Evolutionary conservation across 1,140 invertebrate species (phyloP).

Genomic region (Tribolium madens): DNA sequence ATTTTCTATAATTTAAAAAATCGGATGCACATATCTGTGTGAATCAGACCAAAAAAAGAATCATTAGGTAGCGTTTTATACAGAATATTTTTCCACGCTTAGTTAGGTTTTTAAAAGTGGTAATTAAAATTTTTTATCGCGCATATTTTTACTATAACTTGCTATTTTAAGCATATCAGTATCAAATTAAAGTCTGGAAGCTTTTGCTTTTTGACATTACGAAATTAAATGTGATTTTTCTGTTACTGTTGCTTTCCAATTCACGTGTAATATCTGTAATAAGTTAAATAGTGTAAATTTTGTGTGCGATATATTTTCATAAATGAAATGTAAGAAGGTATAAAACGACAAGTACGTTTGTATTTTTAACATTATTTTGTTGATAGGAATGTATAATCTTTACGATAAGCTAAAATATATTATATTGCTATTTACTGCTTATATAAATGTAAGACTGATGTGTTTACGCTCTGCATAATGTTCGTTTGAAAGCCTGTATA

Average conservation of each 20-base stretch:
- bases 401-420: slow-evolving; percentile 52
- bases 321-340: slow-evolving; percentile 48
- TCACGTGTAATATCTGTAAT: slow-evolving; percentile 21
- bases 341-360: slow-evolving; percentile 49
- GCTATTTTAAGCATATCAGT: slow-evolving; percentile 56
- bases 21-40: slow-evolving; percentile 59
- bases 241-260: slow-evolving; percentile 18
- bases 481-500: slow-evolving; percentile 60
- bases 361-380: slow-evolving; percentile 51
- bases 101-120: slow-evolving; percentile 52
- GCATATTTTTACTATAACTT: slow-evolving; percentile 60
- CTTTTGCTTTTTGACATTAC: slow-evolving; percentile 50
- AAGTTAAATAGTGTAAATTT: slow-evolving; percentile 37
- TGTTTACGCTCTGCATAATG: slow-evolving; percentile 60
- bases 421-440: slow-evolving; percentile 60
- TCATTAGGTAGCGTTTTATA: slow-evolving; percentile 58
- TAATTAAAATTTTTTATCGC: slow-evolving; percentile 51
- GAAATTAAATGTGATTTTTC: slow-evolving; percentile 37
- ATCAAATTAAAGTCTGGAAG: slow-evolving; percentile 38
- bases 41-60: slow-evolving; percentile 60
- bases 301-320: slow-evolving; percentile 47
- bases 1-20: slow-evolving; percentile 14
- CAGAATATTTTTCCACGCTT: slow-evolving; percentile 60
- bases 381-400: slow-evolving; percentile 41
- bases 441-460: slow-evolving; percentile 63